phyloP scores from a whole-genome alignment of 2,888 invertebrate species.

The Tenthredo mesomela region DNA sequence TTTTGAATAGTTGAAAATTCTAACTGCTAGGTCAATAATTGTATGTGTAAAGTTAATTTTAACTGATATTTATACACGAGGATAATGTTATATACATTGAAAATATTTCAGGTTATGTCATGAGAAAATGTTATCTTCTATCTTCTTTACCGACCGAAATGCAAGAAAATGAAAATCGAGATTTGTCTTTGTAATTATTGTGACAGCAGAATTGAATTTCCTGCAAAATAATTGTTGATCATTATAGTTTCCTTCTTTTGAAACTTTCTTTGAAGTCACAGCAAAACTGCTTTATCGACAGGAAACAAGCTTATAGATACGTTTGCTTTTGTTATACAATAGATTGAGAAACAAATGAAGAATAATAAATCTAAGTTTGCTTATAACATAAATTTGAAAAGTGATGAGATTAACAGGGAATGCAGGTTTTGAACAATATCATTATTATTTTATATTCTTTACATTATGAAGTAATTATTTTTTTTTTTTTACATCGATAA shows the following conservation, averaged over 20 bases:
- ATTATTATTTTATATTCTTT: background rate
- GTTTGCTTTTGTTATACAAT: background rate
- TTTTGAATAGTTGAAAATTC: background rate
- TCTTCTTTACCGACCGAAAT: background rate
- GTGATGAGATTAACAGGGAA: background rate
- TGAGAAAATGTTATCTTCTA: background rate
- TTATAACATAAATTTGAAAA: no score
- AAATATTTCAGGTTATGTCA: background rate
- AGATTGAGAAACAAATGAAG: no score
- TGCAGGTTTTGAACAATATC: background rate
- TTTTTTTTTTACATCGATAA: background rate
- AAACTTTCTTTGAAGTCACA: no score
- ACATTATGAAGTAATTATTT: background rate
- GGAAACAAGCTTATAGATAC: no score
- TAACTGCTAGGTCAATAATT: background rate
- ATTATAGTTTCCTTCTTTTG: no score
- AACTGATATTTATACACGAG: background rate
- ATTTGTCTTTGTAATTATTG: no score
- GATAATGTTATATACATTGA: background rate
- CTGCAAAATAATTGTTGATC: no score
- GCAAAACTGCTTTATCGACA: no score
- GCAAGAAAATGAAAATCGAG: background rate
- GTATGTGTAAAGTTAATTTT: background rate
- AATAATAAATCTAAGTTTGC: no score
- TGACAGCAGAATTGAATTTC: no score